Evolutionary conservation across 1,140 invertebrate genomes (phyloP).

Genomic region (Acromyrmex heyeri): DNA sequence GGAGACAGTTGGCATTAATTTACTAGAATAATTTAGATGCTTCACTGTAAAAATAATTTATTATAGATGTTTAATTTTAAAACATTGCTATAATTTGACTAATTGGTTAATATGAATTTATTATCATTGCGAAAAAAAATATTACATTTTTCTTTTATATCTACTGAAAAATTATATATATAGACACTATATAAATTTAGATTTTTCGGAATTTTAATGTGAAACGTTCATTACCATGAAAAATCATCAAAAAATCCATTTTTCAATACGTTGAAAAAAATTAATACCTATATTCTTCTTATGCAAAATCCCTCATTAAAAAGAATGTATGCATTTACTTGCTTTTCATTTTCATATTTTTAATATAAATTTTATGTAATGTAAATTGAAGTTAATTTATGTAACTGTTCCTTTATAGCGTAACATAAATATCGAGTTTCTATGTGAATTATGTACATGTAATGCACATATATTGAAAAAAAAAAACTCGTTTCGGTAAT

Average conservation of each 20-base stretch:
- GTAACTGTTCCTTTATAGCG: not conserved
- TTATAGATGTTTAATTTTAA: not conserved
- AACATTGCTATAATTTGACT: not conserved
- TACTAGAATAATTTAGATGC: constrained; percentile 39
- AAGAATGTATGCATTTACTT: not conserved
- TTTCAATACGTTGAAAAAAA: not conserved
- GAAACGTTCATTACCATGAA: not conserved
- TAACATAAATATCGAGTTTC: not conserved
- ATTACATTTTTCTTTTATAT: not conserved
- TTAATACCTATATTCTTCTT: not conserved
- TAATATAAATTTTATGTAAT: not conserved
- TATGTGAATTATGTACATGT: not conserved
- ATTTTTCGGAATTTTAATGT: not conserved
- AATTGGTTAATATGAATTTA: not conserved
- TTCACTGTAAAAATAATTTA: too few relatives aligned
- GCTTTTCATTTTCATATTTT: not conserved
- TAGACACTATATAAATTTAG: not conserved
- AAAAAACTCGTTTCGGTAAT: not conserved
- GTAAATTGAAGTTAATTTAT: not conserved
- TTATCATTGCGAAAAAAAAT: not conserved
- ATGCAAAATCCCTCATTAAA: not conserved
- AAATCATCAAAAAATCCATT: too few relatives aligned
- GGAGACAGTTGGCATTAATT: constrained; percentile 17
- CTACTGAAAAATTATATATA: not conserved
- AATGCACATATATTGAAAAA: not conserved